Base-by-base conservation (phyloP, 2,113 vertebrate species). In the Drymodes brunneopygia region DNA sequence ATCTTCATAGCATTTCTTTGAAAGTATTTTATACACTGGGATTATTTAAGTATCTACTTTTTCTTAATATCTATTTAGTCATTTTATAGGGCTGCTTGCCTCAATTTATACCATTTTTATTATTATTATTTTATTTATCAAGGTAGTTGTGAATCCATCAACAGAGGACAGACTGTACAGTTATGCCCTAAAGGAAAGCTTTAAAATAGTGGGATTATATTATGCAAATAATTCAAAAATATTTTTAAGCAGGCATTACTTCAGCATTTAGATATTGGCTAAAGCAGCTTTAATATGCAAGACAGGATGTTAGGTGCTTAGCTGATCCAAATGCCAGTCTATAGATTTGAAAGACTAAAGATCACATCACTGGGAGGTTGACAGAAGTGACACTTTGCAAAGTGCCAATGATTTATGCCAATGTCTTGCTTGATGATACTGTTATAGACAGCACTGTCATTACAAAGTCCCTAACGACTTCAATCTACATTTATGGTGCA, bases 311-410 rank as follows among this genome's bases (percentile, higher is more conserved):
- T 95, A 97, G 98, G 96, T 97, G 98, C 97, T 98, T 98, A 98
- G 97, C 98, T 98, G 98, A 99, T 99, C 99, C 99, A 99, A 99
- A 99, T 99, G 99, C 99, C 99, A 99, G 99, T 99, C 99, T 99
- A 99, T 99, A 98, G 99, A 99, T 99, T 98, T 98, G 98, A 98
- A 99, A 98, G 99, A 99, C 98, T 99, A 99, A 99, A 99, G 99
- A 99, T 99, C 99, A 99, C 99, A 99, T 99, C 99, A 99, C 98
- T 91, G 95, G 98, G 98, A 98, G 97, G 98, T 98, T 99, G 98
- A 99, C 98, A 98, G 98, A 97, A 98, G 98, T 99, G 99, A 99
- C 99, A 99, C 98, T 98, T 98, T 96, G 98, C 98, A 98, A 98
- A 98, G 98, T 98, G 98, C 98, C 98, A 99, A 99, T 99, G 99